Evolutionary conservation across 1,140 invertebrate genomes (phyloP).

Genomic region (Aporrectodea caliginosa): DNA sequence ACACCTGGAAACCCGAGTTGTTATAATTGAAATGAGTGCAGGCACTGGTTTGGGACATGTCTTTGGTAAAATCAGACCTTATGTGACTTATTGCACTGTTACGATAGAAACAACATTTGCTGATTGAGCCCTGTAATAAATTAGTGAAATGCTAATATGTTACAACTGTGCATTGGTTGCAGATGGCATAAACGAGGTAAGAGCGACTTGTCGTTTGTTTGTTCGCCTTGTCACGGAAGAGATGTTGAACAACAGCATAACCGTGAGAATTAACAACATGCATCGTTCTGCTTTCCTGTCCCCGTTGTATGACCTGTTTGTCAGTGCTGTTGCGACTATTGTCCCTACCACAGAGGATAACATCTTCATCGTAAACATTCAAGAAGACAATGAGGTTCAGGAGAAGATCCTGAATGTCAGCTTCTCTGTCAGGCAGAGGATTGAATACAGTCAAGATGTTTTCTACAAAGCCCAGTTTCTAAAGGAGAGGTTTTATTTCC

Average conservation of each 20-base stretch:
- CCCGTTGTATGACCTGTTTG: conserved; percentile 79
- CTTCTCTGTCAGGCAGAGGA: conserved; percentile 79
- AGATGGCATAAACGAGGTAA: conserved; percentile 87
- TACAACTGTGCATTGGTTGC: no score
- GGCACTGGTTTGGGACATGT: no score
- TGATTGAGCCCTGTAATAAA: no score
- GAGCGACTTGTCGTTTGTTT: conserved; percentile 70
- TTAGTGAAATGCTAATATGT: no score
- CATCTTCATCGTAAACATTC: conserved; percentile 88
- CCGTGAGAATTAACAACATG: conserved; percentile 87
- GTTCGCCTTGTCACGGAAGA: conserved; percentile 88
- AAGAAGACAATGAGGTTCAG: conserved; percentile 62
- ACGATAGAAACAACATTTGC: no score
- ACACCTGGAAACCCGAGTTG: no score
- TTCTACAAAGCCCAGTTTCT: conserved; percentile 84
- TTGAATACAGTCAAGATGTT: conserved; percentile 55
- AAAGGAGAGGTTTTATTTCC: conserved; percentile 88
- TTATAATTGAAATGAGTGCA: no score
- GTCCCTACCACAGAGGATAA: conserved; percentile 87
- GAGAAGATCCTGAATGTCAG: conserved; percentile 84
- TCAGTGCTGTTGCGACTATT: conserved; percentile 85
- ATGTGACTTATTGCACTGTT: no score
- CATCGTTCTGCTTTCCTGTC: conserved; percentile 88
- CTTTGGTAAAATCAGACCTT: no score
- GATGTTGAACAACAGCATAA: conserved; percentile 92